Evolutionary conservation across 2,797 vertebrate genomes (phyloP).

Genomic region (Hydrocynus forskahlii): DNA sequence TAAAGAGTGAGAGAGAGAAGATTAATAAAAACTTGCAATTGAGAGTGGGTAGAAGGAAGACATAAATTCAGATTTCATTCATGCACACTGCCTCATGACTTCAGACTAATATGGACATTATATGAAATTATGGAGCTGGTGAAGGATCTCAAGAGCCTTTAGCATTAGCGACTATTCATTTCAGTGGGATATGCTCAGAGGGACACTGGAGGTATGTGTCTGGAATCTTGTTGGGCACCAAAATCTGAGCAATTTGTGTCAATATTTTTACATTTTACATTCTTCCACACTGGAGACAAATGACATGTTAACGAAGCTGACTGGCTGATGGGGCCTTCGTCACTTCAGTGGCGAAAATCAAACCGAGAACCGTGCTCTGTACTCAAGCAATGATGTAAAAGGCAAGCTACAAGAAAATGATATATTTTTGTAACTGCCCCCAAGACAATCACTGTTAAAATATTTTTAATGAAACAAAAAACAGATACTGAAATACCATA

Average conservation of each 20-base stretch:
- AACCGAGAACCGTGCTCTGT: neutral
- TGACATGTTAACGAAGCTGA: no score
- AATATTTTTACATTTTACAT: no score
- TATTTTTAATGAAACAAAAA: no score
- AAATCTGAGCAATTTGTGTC: neutral
- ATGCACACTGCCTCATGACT: neutral
- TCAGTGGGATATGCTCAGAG: no score
- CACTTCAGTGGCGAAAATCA: neutral
- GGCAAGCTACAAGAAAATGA: no score
- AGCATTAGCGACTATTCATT: no score
- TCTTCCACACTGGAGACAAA: no score
- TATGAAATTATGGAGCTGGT: neutral
- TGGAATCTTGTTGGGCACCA: neutral
- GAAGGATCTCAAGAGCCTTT: neutral
- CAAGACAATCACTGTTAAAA: no score
- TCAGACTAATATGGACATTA: neutral
- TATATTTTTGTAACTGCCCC: no score
- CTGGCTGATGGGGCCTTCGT: no score
- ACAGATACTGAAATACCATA: no score
- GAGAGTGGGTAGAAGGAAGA: neutral
- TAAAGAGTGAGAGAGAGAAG: slow-evolving; percentile 20
- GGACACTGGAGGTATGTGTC: no score
- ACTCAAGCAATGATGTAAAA: neutral
- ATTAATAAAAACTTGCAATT: neutral
- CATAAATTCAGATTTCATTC: neutral